These are phyloP conservation scores for Oppia nitens DNA, from an alignment of 1,140 invertebrate genomes.

Conservation along the genomic window DNA sequence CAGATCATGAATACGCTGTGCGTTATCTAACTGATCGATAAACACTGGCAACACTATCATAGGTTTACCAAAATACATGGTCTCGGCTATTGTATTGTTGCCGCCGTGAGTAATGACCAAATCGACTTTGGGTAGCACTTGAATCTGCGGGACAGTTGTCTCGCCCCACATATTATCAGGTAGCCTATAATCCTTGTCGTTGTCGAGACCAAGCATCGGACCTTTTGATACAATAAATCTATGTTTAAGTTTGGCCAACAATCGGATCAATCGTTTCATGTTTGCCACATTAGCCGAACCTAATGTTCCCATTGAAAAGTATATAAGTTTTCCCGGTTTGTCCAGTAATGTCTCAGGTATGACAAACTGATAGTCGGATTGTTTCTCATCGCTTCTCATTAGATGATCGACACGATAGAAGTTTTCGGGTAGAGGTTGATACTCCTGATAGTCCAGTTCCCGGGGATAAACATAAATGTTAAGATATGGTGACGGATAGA, in stretches of 20 bases:
- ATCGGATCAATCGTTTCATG: conserved; percentile 1
- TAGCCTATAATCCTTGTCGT: conserved; percentile 5
- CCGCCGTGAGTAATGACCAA: no score
- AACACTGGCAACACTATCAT: no score
- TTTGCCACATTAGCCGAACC: conserved; percentile 19
- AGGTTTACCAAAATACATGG: no score
- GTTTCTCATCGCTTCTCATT: neutral
- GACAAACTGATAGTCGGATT: neutral
- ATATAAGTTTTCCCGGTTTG: no score
- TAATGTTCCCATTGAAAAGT: no score
- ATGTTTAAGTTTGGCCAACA: conserved; percentile 1
- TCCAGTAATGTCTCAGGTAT: conserved; percentile 15
- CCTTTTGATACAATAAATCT: conserved; percentile 4
- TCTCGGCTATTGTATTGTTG: conserved; percentile 26
- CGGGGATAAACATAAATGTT: conserved; percentile 11
- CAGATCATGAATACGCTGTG: no score
- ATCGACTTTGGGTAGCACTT: conserved; percentile 13
- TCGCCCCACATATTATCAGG: conserved; percentile 15
- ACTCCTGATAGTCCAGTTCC: conserved; percentile 8
- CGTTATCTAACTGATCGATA: no score
- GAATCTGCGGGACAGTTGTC: conserved; percentile 5
- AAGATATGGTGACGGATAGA: no score
- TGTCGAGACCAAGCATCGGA: conserved; percentile 2
- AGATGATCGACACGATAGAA: neutral
- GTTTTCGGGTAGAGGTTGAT: neutral